Percentiles rank a stretch among this genome's conserved stretches.
Conservation (phyloP, 1,140 invertebrate species). For the Scaptodrosophila lebanonensis region DNA sequence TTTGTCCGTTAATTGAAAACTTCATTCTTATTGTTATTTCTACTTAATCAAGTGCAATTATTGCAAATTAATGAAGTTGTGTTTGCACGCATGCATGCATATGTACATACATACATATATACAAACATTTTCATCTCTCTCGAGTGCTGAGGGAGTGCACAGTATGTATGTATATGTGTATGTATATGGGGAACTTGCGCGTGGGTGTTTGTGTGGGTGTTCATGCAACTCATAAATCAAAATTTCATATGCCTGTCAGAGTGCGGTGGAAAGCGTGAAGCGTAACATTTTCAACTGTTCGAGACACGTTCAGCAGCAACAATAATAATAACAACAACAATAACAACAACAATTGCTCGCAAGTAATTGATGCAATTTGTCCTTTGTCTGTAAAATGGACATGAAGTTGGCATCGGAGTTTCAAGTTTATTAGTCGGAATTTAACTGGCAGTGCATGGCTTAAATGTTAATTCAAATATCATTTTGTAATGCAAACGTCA, state of each 20-base stretch:
- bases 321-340: slow-evolving; percentile 5
- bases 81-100: slow-evolving; percentile 22
- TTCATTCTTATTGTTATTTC: slow-evolving; percentile 29
- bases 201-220: slow-evolving; percentile 17
- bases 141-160: too few relatives aligned
- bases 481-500: slow-evolving; percentile 44
- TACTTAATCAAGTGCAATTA: slow-evolving; percentile 59
- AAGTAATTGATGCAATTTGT: slow-evolving; percentile 42
- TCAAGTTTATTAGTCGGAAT: not conserved
- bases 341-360: slow-evolving; percentile 50
- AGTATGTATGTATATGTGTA: slow-evolving; percentile 6
- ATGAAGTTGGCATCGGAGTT: too few relatives aligned
- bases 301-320: slow-evolving; percentile 22
- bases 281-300: slow-evolving; percentile 50
- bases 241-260: slow-evolving; percentile 59
- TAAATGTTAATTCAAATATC: slow-evolving; percentile 51
- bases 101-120: slow-evolving; percentile 11
- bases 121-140: too few relatives aligned
- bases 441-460: slow-evolving; percentile 30
- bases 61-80: slow-evolving; percentile 72
- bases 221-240: slow-evolving; percentile 70
- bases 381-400: slow-evolving; percentile 6
- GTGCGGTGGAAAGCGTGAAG: slow-evolving; percentile 42
- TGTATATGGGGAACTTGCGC: too few relatives aligned
- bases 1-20: slow-evolving; percentile 59